Evolutionary conservation across 2,113 vertebrate genomes (phyloP).

Genomic region (Columbina picui): DNA sequence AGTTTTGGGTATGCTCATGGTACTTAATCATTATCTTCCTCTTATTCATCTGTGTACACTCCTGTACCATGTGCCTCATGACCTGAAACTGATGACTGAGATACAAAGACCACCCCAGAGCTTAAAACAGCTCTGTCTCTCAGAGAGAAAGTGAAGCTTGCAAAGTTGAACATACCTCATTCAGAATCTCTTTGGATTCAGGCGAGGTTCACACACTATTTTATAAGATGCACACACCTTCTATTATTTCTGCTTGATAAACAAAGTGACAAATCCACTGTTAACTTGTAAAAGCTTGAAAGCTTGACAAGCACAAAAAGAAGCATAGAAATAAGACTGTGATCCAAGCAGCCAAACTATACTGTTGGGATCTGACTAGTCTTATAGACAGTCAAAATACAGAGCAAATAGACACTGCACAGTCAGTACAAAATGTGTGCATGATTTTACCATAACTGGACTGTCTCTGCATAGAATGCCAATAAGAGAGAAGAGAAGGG

Average conservation of each 20-base stretch:
- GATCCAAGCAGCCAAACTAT: neutral
- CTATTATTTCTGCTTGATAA: neutral
- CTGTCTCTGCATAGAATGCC: neutral
- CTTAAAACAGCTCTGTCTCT: neutral
- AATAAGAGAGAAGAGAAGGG: neutral
- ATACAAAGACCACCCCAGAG: neutral
- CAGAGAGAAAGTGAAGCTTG: neutral
- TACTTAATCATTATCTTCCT: neutral
- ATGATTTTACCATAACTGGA: neutral
- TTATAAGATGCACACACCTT: neutral
- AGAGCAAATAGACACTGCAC: neutral
- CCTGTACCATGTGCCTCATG: neutral
- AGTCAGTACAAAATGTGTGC: neutral
- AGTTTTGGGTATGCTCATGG: neutral
- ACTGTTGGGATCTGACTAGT: neutral
- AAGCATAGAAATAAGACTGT: neutral
- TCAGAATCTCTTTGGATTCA: neutral
- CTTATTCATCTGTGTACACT: neutral
- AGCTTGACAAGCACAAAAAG: neutral
- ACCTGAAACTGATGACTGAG: neutral
- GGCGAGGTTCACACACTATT: neutral
- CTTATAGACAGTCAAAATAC: neutral
- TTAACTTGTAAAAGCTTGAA: neutral
- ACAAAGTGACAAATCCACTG: neutral
- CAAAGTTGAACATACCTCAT: neutral